Percentiles rank a stretch among this genome's conserved stretches.
Evolutionary conservation across 1,140 invertebrate genomes (phyloP).

Genomic region (Brachionus plicatilis): DNA sequence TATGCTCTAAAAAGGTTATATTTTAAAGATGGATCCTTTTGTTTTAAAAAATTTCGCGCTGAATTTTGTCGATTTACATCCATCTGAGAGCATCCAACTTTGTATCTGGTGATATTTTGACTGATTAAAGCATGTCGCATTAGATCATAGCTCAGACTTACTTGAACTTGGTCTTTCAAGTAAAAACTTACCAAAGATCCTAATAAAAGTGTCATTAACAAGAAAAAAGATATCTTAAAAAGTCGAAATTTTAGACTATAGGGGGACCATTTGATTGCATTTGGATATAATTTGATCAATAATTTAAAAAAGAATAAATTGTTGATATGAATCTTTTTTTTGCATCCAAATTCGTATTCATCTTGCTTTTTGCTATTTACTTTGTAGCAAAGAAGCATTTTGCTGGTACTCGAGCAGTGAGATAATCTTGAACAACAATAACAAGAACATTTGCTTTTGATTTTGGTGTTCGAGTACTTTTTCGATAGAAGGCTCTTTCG

Average conservation of each 20-base stretch:
- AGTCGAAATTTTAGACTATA: neutral
- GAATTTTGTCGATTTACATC: neutral
- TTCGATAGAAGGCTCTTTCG: neutral
- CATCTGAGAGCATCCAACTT: neutral
- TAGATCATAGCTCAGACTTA: neutral
- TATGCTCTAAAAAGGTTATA: neutral
- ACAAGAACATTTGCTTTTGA: neutral
- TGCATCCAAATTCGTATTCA: neutral
- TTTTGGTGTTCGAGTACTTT: neutral
- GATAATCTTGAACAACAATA: slow-evolving; percentile 9
- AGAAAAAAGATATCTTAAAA: neutral
- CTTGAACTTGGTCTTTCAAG: neutral
- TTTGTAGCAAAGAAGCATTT: neutral
- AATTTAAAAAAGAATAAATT: neutral
- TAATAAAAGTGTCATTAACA: neutral
- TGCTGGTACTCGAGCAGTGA: neutral
- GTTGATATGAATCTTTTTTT: neutral
- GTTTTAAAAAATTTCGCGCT: neutral
- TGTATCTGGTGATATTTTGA: neutral
- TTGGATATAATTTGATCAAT: neutral
- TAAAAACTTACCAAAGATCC: neutral
- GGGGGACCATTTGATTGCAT: neutral
- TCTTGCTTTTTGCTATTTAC: neutral
- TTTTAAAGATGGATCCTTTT: neutral
- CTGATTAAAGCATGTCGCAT: neutral